These are phyloP conservation scores for Ganaspis sp. DNA, from an alignment of 1,140 invertebrate genomes.

Conservation along the genomic window DNA sequence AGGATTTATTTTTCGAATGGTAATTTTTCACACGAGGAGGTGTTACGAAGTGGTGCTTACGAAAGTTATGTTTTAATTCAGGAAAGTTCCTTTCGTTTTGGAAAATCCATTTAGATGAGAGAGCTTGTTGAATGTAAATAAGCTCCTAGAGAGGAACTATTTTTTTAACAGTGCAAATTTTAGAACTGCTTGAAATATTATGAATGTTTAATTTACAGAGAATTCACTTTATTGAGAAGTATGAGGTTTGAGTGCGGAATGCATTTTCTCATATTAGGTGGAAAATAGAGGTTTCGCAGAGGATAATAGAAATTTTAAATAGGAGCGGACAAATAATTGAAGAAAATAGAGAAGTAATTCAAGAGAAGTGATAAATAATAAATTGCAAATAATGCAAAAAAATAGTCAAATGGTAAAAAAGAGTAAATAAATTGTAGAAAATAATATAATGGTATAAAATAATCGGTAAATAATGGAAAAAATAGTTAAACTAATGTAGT, in stretches of 20 bases:
- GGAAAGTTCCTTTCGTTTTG: neutral
- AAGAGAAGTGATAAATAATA: too few relatives aligned
- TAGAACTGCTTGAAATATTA: neutral
- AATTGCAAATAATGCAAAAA: too few relatives aligned
- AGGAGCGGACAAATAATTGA: too few relatives aligned
- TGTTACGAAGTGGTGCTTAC: slow-evolving; percentile 4
- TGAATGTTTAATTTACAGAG: neutral
- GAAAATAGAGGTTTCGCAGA: neutral
- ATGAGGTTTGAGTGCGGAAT: neutral
- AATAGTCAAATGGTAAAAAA: too few relatives aligned
- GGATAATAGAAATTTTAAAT: too few relatives aligned
- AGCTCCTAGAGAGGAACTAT: neutral
- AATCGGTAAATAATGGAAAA: too few relatives aligned
- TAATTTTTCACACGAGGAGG: neutral
- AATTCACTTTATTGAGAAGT: slow-evolving; percentile 11
- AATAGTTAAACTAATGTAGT: too few relatives aligned
- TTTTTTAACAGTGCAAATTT: neutral
- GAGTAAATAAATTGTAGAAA: too few relatives aligned
- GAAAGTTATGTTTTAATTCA: slow-evolving; percentile 1
- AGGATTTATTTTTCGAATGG: neutral
- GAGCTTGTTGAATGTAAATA: neutral
- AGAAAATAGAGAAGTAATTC: too few relatives aligned
- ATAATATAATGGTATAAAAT: too few relatives aligned
- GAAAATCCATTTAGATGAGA: neutral
- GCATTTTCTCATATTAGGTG: neutral